Conservation (phyloP, 1,140 invertebrate species). For the Atopsyche davidsoni region DNA sequence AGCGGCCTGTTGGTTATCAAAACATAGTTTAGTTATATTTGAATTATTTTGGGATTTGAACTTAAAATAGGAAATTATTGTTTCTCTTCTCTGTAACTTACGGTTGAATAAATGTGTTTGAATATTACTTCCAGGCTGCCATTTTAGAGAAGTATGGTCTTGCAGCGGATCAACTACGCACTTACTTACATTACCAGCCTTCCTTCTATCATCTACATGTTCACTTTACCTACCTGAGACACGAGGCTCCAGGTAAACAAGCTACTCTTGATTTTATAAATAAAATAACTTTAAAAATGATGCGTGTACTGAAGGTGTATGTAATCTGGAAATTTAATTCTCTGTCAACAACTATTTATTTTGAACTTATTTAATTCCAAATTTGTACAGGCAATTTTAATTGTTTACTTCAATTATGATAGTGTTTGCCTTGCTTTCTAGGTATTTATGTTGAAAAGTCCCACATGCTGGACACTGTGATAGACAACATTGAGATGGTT, state of each 20-base stretch:
- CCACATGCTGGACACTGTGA: conserved; percentile 84
- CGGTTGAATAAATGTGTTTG: conserved; percentile 4
- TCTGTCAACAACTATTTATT: conserved; percentile 32
- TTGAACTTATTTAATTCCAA: conserved; percentile 2
- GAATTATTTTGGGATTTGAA: too few relatives aligned
- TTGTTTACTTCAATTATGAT: conserved; percentile 10
- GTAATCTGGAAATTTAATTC: too few relatives aligned
- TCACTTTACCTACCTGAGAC: conserved; percentile 82
- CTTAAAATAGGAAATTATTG: too few relatives aligned
- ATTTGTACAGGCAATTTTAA: conserved; percentile 17
- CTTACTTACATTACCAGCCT: conserved; percentile 94
- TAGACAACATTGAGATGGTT: conserved; percentile 80
- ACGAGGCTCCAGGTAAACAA: conserved; percentile 65
- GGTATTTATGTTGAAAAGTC: conserved; percentile 69
- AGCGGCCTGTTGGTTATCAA: too few relatives aligned
- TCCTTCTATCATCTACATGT: conserved; percentile 96
- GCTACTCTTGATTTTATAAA: too few relatives aligned
- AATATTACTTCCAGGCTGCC: conserved; percentile 52
- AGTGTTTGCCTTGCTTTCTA: conserved; percentile 10
- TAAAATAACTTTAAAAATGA: too few relatives aligned
- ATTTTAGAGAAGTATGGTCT: conserved; percentile 78
- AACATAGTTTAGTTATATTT: too few relatives aligned
- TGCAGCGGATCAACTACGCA: conserved; percentile 62
- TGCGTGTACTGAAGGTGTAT: too few relatives aligned
- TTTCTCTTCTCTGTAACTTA: too few relatives aligned